Evolutionary conservation across 2,113 vertebrate species (phyloP).

Genomic region (Lipotes vexillifer): DNA sequence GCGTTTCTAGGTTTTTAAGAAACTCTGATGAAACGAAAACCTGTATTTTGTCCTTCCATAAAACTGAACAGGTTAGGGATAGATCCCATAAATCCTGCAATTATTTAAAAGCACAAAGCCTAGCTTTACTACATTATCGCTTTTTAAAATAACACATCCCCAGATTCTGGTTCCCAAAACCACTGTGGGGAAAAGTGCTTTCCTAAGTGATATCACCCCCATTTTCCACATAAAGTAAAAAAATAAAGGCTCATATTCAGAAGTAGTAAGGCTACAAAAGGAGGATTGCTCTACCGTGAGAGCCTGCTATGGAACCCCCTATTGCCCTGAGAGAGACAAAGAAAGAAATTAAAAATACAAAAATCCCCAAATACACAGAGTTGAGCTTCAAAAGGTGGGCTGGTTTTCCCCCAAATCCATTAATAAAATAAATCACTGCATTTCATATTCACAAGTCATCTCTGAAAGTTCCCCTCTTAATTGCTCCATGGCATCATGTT

Average conservation of each 20-base stretch:
- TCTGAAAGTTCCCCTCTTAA: conserved; percentile 80
- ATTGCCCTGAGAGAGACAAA: conserved; percentile 67
- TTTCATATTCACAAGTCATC: conserved; percentile 80
- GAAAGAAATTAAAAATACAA: conserved; percentile 78
- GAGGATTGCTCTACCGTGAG: conserved; percentile 51
- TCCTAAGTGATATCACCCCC: conserved; percentile 73
- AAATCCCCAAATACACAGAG: conserved; percentile 47
- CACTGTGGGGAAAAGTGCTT: conserved; percentile 65
- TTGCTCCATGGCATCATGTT: conserved; percentile 78
- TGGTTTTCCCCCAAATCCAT: conserved; percentile 77
- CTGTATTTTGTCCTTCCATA: conserved; percentile 69
- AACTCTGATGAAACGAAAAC: conserved; percentile 62
- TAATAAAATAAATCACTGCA: conserved; percentile 78
- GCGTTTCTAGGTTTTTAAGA: conserved; percentile 44
- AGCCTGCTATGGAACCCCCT: conserved; percentile 47
- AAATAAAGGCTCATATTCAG: conserved; percentile 69
- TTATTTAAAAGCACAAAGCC: conserved; percentile 57
- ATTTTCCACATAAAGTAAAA: conserved; percentile 72
- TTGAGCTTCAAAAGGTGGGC: conserved; percentile 68
- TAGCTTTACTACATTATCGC: conserved; percentile 61
- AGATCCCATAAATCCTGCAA: conserved; percentile 66
- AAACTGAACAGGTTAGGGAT: conserved; percentile 58
- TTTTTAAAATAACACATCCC: conserved; percentile 70
- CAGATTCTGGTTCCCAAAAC: conserved; percentile 63
- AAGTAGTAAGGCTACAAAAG: conserved; percentile 62